Evolutionary conservation across 2,113 vertebrate genomes (phyloP).

Genomic region (Cyrtonyx montezumae): DNA sequence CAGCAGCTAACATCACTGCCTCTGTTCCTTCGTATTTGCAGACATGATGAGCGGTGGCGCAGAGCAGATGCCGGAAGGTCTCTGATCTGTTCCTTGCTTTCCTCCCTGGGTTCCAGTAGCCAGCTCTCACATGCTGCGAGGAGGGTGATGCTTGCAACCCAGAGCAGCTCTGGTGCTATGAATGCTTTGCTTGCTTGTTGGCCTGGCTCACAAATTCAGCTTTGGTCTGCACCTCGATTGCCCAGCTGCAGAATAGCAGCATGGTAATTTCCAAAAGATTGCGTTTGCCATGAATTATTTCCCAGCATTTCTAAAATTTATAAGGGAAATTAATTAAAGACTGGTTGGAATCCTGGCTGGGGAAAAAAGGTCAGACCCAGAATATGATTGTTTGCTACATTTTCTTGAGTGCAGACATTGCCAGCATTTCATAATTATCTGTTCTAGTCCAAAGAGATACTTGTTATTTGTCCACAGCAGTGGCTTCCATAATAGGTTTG

Average conservation of each 20-base stretch:
- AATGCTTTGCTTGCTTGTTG: neutral
- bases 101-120: neutral
- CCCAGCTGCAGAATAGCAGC: neutral
- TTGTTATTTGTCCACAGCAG: slow-evolving; percentile 24
- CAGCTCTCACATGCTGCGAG: neutral
- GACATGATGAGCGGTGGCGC: neutral
- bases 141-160: neutral
- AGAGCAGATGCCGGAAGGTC: neutral
- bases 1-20: neutral
- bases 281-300: neutral
- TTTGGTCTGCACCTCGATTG: neutral
- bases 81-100: neutral
- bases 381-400: slow-evolving; percentile 29
- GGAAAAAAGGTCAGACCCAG: slow-evolving; percentile 28
- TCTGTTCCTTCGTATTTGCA: neutral
- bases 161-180: neutral
- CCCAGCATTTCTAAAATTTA: slow-evolving; percentile 6
- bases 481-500: slow-evolving; percentile 16
- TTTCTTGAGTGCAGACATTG: slow-evolving; percentile 36
- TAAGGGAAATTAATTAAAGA: slow-evolving; percentile 54
- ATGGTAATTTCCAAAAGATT: slow-evolving; percentile 4
- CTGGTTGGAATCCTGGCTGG: slow-evolving; percentile 16
- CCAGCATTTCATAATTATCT: slow-evolving; percentile 53
- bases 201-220: neutral
- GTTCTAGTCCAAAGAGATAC: slow-evolving; percentile 32